Evolutionary conservation across 2,888 invertebrate species (phyloP).

Genomic region (Andrena camellia): DNA sequence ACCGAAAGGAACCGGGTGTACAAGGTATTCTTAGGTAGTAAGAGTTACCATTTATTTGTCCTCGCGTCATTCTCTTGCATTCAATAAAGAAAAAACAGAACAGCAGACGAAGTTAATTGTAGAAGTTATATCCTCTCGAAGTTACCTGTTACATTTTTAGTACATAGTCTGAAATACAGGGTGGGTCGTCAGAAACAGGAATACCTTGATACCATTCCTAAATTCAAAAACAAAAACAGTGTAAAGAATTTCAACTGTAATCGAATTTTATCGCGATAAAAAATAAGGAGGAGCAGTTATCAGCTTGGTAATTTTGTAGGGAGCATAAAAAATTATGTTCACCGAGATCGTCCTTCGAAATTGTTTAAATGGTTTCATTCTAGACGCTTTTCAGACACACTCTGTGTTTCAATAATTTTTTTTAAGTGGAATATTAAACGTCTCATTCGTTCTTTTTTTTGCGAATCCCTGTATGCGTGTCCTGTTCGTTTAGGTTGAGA

Average conservation of each 20-base stretch:
- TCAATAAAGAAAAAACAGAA: not conserved
- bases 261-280: too few species aligned
- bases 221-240: too few species aligned
- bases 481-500: constrained; percentile 91
- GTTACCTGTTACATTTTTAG: not conserved
- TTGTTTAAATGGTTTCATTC: too few species aligned
- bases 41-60: constrained; percentile 57
- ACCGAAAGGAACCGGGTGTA: constrained; percentile 97
- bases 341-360: too few species aligned
- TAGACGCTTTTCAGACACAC: not conserved
- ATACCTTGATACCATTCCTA: too few species aligned
- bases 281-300: too few species aligned
- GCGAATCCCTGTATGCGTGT: not conserved
- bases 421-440: not conserved
- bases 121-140: not conserved
- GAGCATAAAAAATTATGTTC: too few species aligned
- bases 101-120: not conserved
- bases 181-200: too few species aligned
- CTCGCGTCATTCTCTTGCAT: constrained; percentile 17
- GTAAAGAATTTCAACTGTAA: too few species aligned
- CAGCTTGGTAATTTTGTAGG: too few species aligned
- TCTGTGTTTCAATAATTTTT: not conserved
- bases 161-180: not conserved
- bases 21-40: constrained; percentile 89
- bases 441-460: not conserved